Evolutionary conservation across 2,888 invertebrate species (phyloP).

Genomic region (Drosophila lutescens): DNA sequence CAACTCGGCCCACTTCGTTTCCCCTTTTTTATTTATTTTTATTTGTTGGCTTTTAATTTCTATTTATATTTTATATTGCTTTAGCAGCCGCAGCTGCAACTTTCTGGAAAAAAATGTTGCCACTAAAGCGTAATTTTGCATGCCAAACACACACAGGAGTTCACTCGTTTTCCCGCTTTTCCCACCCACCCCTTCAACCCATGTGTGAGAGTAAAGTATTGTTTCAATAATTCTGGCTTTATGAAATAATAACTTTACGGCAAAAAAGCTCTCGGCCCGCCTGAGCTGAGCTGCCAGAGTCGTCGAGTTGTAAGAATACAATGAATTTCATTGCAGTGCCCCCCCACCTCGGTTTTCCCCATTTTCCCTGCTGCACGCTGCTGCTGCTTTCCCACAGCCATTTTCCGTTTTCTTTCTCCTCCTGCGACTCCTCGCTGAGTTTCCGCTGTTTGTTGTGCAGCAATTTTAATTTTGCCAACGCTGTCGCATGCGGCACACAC

Average conservation of each 20-base stretch:
- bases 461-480: constrained; percentile 79
- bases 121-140: constrained; percentile 75
- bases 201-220: constrained; percentile 69
- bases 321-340: constrained; percentile 66
- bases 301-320: constrained; percentile 72
- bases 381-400: not conserved
- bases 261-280: constrained; percentile 50
- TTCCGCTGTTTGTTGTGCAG: constrained; percentile 80
- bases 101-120: constrained; percentile 69
- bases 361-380: constrained; percentile 11
- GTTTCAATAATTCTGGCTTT: constrained; percentile 82
- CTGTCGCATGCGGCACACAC: constrained; percentile 67
- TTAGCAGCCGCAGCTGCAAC: constrained; percentile 72
- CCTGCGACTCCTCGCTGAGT: constrained; percentile 62
- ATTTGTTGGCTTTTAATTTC: constrained; percentile 76
- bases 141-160: constrained; percentile 51
- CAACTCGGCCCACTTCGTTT: constrained; percentile 29
- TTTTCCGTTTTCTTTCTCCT: constrained; percentile 5
- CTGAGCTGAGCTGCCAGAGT: constrained; percentile 50
- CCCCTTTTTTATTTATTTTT: constrained; percentile 53
- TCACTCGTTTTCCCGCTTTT: not conserved
- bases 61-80: constrained; percentile 76
- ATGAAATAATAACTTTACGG: constrained; percentile 82
- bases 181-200: constrained; percentile 20
- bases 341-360: not conserved